Evolutionary conservation across 2,797 vertebrate species (phyloP).

Genomic region (Sebastes umbrosus): DNA sequence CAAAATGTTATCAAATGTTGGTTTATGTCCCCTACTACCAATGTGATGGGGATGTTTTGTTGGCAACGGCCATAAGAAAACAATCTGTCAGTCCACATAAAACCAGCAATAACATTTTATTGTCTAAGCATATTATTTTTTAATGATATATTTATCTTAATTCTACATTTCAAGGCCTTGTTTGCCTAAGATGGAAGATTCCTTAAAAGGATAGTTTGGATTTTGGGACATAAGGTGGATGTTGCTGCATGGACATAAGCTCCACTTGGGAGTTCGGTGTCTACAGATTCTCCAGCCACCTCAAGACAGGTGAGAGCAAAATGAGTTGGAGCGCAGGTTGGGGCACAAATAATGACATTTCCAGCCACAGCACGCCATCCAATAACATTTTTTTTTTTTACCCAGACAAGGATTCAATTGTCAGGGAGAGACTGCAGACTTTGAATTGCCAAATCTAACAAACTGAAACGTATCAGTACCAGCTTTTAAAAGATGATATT

Average conservation of each 20-base stretch:
- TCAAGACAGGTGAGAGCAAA: neutral
- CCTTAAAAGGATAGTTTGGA: neutral
- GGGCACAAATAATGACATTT: neutral
- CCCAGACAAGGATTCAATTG: neutral
- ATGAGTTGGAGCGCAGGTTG: neutral
- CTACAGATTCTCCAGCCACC: neutral
- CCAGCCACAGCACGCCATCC: neutral
- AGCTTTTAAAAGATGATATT: neutral
- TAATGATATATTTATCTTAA: neutral
- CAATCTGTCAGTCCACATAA: slow-evolving; percentile 1
- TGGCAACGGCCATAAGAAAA: neutral
- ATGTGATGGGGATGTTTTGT: neutral
- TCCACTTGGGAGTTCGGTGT: neutral
- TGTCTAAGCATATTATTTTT: neutral
- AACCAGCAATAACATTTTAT: neutral
- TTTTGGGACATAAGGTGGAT: neutral
- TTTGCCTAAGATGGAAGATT: neutral
- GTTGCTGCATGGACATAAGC: neutral
- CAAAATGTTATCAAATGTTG: neutral
- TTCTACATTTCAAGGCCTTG: neutral
- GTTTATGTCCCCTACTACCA: neutral
- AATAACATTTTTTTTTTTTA: neutral
- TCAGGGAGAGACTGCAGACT: neutral
- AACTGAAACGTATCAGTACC: neutral
- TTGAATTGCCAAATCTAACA: neutral